Base-by-base conservation (phyloP, 2,888 invertebrate genomes). In the Drosophila tripunctata region DNA sequence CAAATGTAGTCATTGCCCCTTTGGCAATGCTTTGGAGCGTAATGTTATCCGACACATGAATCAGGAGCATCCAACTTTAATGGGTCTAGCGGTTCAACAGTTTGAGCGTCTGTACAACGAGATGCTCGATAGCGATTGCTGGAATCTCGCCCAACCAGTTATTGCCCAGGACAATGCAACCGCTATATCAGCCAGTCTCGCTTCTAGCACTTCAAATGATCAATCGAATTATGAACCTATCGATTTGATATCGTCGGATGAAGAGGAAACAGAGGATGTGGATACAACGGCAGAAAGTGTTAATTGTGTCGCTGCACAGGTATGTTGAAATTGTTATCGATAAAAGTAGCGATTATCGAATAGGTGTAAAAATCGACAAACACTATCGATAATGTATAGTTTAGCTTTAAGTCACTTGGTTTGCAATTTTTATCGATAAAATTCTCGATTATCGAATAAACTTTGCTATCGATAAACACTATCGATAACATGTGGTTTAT, bases 1-100 rank as follows among this genome's bases (percentile, higher is more conserved):
- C 89, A 94, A 94, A 78, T 96, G 96, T 82, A 93, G 93, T 0
- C 92, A 94, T 65, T 97, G 96, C 75, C 88, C 92, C 0, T 95
- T 93, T 72, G 93, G 92, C 22, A 91, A 50, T 1, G 0, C 10
- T 0, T 0, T 52, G 15, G 87, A 86, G n/a, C 87, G 82, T 0
- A 22, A 35, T 8, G 63, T 89, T 0, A 52, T 61, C 24, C 0
- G 0, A 2, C 88, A 89, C 35, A 78, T 87, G 27, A 24, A 33
- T 0, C 1, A 38, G 0, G 15, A 15, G 4, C 81, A 83, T 43
- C 4, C 4, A 0, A 12, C 5, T 0, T 0, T 0, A 4, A 3
- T 92, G 93, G 0, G 88, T 93, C 15, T 94, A 93, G 94, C 91
- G 91, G 14, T 90, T 92, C 21, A 92, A 92, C 74, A 92, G 92